Evolutionary conservation across 2,797 vertebrate species (phyloP), one percentile per base, ranked within the genome.

Genomic region (Diplodus puntazzo): DNA sequence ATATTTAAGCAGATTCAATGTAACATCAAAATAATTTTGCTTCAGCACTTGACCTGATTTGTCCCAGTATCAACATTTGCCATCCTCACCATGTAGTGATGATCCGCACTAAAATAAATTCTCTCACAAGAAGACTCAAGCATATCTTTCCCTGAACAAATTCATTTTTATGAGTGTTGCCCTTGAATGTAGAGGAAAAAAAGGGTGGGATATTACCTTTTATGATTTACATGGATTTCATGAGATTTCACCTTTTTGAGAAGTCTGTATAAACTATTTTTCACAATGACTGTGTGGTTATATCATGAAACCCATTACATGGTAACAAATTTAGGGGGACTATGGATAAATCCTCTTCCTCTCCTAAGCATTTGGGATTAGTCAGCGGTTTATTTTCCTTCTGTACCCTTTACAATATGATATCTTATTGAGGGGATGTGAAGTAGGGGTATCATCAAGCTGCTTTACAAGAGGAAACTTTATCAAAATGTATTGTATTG

Each of bases 301-400:
- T 50, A 74, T 74, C 18, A 69, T 72, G 21, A 73, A 62, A 65
- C 14, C 43, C n/a, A 55, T 77, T 69, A 57, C 23, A 75, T 69
- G 43, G 66, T 81, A 64, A 63, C 66, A 43, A 77, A 70, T 73
- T 43, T 18, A 66, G 1, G 23, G 23, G 45, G 63, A 61, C 73
- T 77, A 54, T 68, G 46, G 43, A 20, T 80, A 73, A 84, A 88
- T 84, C 77, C 62, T 62, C 55, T 27, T 80, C 43, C 73, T 71
- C 53, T 84, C 69, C 16, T 63, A 61, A 77, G 63, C 42, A 11
- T 79, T 73, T 80, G 57, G 78, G 75, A 81, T 90, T 88, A 89
- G 81, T 89, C 88, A 87, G 88, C 78, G 43, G 42, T 90, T 87
- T 87, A 73, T 83, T 77, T 77, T 60, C 61, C 75, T 68, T 43